Evolutionary conservation across 2,888 invertebrate species (phyloP).

Genomic region (Mythimna vitellina): DNA sequence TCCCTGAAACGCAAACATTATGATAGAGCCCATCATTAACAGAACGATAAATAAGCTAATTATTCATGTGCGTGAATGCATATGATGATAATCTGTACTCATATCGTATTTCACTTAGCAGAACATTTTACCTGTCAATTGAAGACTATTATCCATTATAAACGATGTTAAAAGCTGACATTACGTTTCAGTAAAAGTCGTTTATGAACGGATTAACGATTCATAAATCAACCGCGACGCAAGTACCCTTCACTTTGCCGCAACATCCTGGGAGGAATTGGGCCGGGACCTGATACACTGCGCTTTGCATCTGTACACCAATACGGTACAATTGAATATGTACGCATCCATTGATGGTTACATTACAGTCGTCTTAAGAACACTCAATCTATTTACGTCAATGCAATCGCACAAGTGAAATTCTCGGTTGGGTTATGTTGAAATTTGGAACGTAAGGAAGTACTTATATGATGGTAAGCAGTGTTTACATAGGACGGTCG

Average conservation of each 20-base stretch:
- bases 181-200: constrained; percentile 74
- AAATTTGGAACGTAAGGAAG: constrained; percentile 39
- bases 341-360: constrained; percentile 40
- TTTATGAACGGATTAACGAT: constrained; percentile 77
- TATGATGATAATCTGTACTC: constrained; percentile 53
- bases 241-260: constrained; percentile 66
- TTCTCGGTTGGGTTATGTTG: constrained; percentile 40
- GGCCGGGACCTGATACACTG: constrained; percentile 50
- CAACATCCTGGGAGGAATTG: constrained; percentile 67
- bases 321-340: constrained; percentile 36
- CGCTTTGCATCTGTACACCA: constrained; percentile 31
- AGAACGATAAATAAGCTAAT: constrained; percentile 35
- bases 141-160: constrained; percentile 77
- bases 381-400: constrained; percentile 39
- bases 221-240: constrained; percentile 75
- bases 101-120: constrained; percentile 65
- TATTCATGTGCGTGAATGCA: constrained; percentile 41
- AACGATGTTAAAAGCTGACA: constrained; percentile 75
- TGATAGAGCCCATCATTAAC: constrained; percentile 17
- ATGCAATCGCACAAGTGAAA: constrained; percentile 35
- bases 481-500: constrained; percentile 72
- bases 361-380: constrained; percentile 28
- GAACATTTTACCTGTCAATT: constrained; percentile 74
- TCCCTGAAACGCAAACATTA: constrained; percentile 8
- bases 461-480: constrained; percentile 55